Percentiles rank a stretch among this genome's conserved stretches.
Conservation (phyloP, 2,888 invertebrate genomes). For the Pollenia amentaria region DNA sequence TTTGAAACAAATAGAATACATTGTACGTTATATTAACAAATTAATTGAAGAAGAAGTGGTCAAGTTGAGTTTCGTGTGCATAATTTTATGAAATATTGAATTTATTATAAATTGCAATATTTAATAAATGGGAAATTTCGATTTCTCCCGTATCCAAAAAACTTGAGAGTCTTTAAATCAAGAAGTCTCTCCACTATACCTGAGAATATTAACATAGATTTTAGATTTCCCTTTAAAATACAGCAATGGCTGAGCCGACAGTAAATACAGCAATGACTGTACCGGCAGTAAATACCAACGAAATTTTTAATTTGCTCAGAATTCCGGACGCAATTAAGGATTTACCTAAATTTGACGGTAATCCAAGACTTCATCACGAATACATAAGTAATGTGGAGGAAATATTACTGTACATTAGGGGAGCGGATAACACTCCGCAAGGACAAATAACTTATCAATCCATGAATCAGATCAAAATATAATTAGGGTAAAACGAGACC, state of each 20-base stretch:
- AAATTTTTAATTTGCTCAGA: conserved; percentile 40
- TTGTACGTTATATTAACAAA: no score
- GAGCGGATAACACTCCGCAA: conserved; percentile 25
- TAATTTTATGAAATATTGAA: no score
- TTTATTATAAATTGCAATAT: no score
- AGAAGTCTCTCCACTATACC: conserved; percentile 15
- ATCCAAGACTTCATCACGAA: conserved; percentile 9
- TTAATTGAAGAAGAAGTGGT: no score
- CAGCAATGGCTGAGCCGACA: not conserved
- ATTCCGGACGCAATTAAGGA: conserved; percentile 38
- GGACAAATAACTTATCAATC: conserved; percentile 29
- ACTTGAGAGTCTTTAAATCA: no score
- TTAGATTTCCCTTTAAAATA: no score
- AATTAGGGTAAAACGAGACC: conserved; percentile 27
- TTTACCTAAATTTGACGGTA: conserved; percentile 38
- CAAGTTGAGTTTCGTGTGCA: no score
- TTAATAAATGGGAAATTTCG: no score
- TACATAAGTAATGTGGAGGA: conserved; percentile 49
- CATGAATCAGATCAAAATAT: conserved; percentile 24
- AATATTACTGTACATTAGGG: conserved; percentile 23
- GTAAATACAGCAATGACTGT: not conserved
- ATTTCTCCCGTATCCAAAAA: no score
- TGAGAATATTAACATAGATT: conserved; percentile 2
- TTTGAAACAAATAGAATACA: no score
- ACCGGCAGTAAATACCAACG: not conserved